Evolutionary conservation across 2,888 invertebrate genomes (phyloP), one percentile per base, ranked within the genome.

Genomic region (Scaptomyza reducta): DNA sequence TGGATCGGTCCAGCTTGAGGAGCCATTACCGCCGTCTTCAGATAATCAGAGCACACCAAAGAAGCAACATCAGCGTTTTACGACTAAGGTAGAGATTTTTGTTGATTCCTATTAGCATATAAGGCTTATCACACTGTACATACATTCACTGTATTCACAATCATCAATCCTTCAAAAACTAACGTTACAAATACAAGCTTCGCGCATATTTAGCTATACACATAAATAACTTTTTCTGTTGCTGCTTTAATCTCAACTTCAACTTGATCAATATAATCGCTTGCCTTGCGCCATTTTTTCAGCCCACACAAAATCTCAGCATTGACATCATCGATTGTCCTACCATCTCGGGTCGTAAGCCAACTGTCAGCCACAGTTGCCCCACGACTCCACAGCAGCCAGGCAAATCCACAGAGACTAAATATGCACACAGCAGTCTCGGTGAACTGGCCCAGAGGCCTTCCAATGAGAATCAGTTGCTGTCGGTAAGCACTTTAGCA

Each of bases 71-170:
- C 83, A 83, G 41, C 82, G 84, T 10, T 90, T 89, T 80, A 86
- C 83, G 46, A 87, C 91, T 71, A 91, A 91, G 91, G 91, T 91
- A 91, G 91, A 91, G 77, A 77, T 91, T 82, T 91, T 89, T 79
- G 76, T 91, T 80, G 88, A 91, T 77, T 88, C 91, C 55, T 86
- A 90, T 79, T 91, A 80, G 62, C 11, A 38, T 27, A 1, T 64
- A 67, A 55, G 57, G 44, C 50, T 51, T 29, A 13, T 58, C 62
- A 14, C 45, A 35, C 41, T 72, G 60, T 77, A 70, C 47, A 7
- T 14, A 38, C 13, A 14, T 31, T 33, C 49, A 18, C 47, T 75
- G 60, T 75, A 79, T 35, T 35, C 35, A 58, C 27, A 54, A 50
- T 38, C 44, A 45, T 41, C 33, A 29, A 57, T 47, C 54, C 25